Percentiles rank a stretch among this genome's conserved stretches.
These are phyloP conservation scores for Bufo gargarizans DNA, from an alignment of 2,113 vertebrate species.

Conservation along the genomic window DNA sequence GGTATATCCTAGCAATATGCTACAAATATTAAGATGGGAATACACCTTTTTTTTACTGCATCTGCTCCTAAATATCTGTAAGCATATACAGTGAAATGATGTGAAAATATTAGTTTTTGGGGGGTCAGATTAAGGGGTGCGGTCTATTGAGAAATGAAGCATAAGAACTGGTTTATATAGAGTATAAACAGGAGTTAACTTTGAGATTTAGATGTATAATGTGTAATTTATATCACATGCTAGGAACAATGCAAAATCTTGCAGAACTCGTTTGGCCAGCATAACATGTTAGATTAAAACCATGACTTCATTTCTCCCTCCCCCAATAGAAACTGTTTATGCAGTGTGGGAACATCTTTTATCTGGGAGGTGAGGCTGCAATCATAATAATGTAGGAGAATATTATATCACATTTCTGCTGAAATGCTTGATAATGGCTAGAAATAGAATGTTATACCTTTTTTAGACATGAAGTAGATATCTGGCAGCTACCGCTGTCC, in stretches of 20 bases:
- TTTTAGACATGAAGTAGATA: no score
- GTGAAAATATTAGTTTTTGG: not conserved
- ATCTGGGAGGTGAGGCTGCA: not conserved
- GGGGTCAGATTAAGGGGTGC: not conserved
- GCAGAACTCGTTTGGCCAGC: constrained; percentile 40
- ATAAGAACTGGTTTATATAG: not conserved
- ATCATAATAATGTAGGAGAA: not conserved
- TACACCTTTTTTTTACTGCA: no score
- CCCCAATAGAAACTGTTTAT: constrained; percentile 28
- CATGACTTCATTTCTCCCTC: constrained; percentile 43
- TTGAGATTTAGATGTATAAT: not conserved
- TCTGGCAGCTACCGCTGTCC: no score
- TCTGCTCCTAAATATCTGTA: not conserved
- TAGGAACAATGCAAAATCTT: not conserved
- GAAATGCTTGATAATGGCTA: not conserved
- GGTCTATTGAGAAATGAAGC: not conserved
- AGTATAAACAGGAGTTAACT: not conserved
- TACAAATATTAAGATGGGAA: no score
- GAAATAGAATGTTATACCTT: not conserved
- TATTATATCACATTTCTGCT: not conserved
- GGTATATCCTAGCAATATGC: no score
- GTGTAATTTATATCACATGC: not conserved
- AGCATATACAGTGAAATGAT: not conserved
- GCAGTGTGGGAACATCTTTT: constrained; percentile 4
- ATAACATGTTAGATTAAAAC: not conserved